Percentiles rank a stretch among this genome's conserved stretches.
phyloP scores from a whole-genome alignment of 2,113 vertebrate genomes.

The Callochromis pleurospilus region DNA sequence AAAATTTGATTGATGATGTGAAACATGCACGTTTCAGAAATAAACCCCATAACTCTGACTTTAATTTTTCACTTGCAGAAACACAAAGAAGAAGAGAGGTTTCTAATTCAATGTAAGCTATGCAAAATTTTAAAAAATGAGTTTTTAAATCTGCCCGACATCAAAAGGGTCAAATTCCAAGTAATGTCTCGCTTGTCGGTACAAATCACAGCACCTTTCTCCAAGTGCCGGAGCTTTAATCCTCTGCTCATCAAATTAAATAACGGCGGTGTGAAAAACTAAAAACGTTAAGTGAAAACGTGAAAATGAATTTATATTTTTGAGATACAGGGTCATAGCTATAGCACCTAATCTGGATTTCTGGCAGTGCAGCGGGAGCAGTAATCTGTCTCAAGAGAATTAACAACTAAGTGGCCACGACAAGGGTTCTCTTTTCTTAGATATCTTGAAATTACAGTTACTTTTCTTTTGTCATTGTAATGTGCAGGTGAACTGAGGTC shows the following conservation, averaged over 20 bases:
- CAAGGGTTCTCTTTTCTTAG: neutral
- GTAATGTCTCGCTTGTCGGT: neutral
- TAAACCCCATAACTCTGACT: neutral
- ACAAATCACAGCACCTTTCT: neutral
- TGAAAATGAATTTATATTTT: neutral
- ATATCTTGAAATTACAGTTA: neutral
- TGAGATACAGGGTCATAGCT: neutral
- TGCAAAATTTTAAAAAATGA: accelerated
- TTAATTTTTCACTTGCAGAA: neutral
- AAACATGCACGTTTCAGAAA: neutral
- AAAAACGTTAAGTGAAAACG: neutral
- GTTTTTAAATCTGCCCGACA: neutral
- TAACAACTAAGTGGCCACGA: neutral
- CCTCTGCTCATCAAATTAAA: neutral
- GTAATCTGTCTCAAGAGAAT: neutral
- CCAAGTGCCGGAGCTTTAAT: neutral
- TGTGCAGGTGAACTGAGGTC: constrained; percentile 1
- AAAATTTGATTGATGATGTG: neutral
- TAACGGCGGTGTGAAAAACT: accelerated
- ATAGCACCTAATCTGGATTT: neutral
- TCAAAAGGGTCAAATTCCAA: neutral
- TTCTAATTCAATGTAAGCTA: neutral
- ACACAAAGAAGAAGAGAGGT: neutral
- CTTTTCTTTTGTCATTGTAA: constrained; percentile 8
- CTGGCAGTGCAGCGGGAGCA: neutral